These are phyloP conservation scores for Vicugna pacos DNA, from an alignment of 2,113 vertebrate genomes.

Conservation along the genomic window DNA sequence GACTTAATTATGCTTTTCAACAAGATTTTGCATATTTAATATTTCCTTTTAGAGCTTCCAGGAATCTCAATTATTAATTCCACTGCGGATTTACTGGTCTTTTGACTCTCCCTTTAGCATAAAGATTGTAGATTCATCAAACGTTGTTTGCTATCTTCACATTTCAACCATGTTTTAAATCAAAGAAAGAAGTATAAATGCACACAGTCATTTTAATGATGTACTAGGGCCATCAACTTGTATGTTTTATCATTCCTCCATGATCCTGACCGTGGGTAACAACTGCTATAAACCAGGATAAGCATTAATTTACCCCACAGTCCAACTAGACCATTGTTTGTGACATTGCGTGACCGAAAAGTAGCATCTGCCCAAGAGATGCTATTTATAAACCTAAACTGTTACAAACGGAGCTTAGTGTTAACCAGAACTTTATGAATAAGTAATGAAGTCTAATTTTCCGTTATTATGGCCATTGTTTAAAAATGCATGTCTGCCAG, in stretches of 20 bases:
- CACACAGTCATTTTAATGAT: not conserved
- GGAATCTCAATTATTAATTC: slow-evolving; percentile 88
- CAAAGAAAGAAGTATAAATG: slow-evolving; percentile 59
- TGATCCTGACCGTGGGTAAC: slow-evolving; percentile 13
- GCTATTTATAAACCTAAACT: slow-evolving; percentile 83
- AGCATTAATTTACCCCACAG: not conserved
- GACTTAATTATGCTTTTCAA: slow-evolving; percentile 88
- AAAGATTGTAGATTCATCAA: slow-evolving; percentile 87
- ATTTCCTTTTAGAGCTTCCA: slow-evolving; percentile 88
- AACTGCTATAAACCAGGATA: not conserved
- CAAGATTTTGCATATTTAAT: slow-evolving; percentile 89
- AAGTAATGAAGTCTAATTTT: slow-evolving; percentile 90
- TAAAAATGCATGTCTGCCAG: slow-evolving; percentile 89
- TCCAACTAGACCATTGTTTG: slow-evolving; percentile 53
- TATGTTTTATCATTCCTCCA: not conserved
- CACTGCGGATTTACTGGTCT: slow-evolving; percentile 84
- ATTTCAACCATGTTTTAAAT: slow-evolving; percentile 65
- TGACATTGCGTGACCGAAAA: slow-evolving; percentile 58
- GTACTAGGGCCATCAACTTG: not conserved
- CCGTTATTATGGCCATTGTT: slow-evolving; percentile 88
- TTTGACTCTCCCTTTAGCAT: slow-evolving; percentile 84
- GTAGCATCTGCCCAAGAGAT: slow-evolving; percentile 77
- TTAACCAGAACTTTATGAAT: slow-evolving; percentile 89
- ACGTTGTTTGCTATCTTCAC: slow-evolving; percentile 82
- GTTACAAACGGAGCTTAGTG: slow-evolving; percentile 80